phyloP scores from a whole-genome alignment of 1,140 invertebrate genomes.

The Mercenaria mercenaria region DNA sequence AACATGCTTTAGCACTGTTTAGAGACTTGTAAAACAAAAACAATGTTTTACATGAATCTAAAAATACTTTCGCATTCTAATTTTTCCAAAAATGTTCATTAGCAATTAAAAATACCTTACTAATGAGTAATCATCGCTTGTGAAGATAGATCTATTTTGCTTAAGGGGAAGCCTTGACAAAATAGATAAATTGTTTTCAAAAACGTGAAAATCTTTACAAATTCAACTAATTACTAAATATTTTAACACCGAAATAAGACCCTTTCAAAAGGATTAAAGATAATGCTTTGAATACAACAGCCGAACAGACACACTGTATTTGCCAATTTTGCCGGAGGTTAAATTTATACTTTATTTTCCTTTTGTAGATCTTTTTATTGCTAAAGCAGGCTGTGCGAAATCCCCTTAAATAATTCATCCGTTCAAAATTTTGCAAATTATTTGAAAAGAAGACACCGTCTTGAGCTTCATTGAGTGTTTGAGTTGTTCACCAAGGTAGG shows the following conservation, averaged over 20 bases:
- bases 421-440: constrained; percentile 10
- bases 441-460: neutral
- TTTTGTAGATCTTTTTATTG: neutral
- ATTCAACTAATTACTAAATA: constrained; percentile 22
- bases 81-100: too few species aligned
- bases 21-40: too few species aligned
- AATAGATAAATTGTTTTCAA: neutral
- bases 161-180: neutral
- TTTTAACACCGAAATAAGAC: neutral
- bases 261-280: neutral
- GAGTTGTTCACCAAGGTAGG: constrained; percentile 3
- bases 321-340: constrained; percentile 26
- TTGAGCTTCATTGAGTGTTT: neutral
- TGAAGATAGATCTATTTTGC: neutral
- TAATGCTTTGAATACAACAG: neutral
- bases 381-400: neutral
- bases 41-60: neutral
- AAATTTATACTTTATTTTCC: neutral
- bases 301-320: neutral
- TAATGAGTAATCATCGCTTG: constrained; percentile 7
- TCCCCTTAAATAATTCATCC: constrained; percentile 25
- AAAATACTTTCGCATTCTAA: neutral
- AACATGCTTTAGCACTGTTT: too few species aligned
- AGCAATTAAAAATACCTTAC: neutral
- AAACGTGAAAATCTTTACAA: constrained; percentile 1